Evolutionary conservation across 2,888 invertebrate genomes (phyloP), one percentile per base, ranked within the genome.

Genomic region (Thymelicus sylvestris): DNA sequence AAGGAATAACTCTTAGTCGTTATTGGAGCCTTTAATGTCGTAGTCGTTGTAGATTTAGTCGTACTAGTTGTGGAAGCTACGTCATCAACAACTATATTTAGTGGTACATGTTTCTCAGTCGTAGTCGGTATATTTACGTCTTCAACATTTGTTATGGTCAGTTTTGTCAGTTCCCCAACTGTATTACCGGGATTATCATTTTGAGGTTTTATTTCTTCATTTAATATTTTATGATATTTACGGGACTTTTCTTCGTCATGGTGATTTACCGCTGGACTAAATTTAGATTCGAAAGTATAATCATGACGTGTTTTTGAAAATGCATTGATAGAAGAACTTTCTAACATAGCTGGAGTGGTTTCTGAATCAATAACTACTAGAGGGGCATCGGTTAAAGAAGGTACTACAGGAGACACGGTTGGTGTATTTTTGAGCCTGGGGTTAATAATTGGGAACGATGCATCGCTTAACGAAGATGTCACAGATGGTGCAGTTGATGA

Each of bases 1-100:
- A 94, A 92, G 89, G 94, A 86, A 83, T 90, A 83, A 79, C 90
- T 93, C 79, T 93, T 93, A 85, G 91, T 89, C 77, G 88, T 90
- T 71, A 67, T 67, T 80, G 88, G 86, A 77, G 84, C 78, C 77
- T 84, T 90, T 72, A 81, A 76, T 77, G 94, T 91, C 79, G 91
- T 88, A 72, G 91, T 91, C 83, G 90, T 88, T 71, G 91, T 91
- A 82, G 90, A 85, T 87, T 89, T 91, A 62, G 91, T 92, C 62
- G 90, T 92, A 79, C 89, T 91, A 73, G 93, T 92, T 71, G 93
- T 93, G n/a, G 92, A 90, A 74, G 89, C 91, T 24, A 91, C 85
- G 77, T 91, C 90, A 74, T 80, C 85, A 67, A 83, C 75, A 62
- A 83, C 74, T 75, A 83, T 83, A 74, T 76, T 79, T 72, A 79